Conservation (phyloP, 1,140 invertebrate genomes). For the Lanistes nyassanus region DNA sequence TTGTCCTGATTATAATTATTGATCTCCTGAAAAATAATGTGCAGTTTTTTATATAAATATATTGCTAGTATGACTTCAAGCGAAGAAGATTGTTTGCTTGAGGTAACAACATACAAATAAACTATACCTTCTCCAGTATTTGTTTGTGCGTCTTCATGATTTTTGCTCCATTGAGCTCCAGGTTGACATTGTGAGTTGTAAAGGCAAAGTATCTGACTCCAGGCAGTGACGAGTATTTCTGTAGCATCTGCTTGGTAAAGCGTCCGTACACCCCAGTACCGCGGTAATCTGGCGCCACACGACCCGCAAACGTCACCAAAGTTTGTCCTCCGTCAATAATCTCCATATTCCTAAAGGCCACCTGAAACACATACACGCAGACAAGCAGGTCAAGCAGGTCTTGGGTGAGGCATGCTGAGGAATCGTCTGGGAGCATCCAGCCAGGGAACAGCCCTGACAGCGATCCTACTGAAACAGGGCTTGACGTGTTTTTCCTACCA, state of each 20-base stretch:
- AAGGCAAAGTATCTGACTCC: background rate
- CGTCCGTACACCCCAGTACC: conserved; percentile 1
- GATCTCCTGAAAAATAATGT: too few relatives aligned
- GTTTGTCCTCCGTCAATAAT: conserved; percentile 3
- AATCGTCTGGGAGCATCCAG: too few relatives aligned
- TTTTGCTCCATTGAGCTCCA: background rate
- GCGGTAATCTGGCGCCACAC: background rate
- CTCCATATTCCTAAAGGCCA: background rate
- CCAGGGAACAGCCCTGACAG: too few relatives aligned
- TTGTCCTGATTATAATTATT: too few relatives aligned
- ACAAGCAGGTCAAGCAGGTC: too few relatives aligned
- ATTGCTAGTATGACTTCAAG: background rate
- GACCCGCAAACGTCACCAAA: background rate
- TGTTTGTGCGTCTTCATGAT: background rate
- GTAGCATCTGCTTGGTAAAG: background rate
- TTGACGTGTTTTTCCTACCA: background rate
- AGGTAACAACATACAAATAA: too few relatives aligned
- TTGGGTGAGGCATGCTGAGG: too few relatives aligned
- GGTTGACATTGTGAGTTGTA: background rate
- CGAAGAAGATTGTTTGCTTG: background rate
- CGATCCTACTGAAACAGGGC: too few relatives aligned
- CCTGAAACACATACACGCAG: too few relatives aligned
- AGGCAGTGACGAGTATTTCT: background rate
- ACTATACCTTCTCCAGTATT: background rate
- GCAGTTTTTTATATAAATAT: too few relatives aligned